Evolutionary conservation across 2,113 vertebrate genomes (phyloP).

Genomic region (Pungitius pungitius): DNA sequence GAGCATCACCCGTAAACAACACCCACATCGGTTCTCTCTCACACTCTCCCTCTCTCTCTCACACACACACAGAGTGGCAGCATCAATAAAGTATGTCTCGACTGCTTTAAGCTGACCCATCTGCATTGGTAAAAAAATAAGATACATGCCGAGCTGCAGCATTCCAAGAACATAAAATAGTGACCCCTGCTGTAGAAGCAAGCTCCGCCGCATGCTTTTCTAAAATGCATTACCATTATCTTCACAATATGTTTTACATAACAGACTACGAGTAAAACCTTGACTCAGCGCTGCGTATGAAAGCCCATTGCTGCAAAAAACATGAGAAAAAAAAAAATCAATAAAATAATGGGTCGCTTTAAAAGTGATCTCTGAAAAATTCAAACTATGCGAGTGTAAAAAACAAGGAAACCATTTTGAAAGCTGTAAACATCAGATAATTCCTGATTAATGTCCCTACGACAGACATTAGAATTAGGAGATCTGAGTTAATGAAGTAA

Average conservation of each 20-base stretch:
- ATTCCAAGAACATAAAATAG: conserved; percentile 11
- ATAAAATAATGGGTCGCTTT: not conserved
- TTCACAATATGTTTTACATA: conserved; percentile 26
- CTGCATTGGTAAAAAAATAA: conserved; percentile 21
- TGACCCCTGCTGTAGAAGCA: conserved; percentile 13
- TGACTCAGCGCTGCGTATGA: not conserved
- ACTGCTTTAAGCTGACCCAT: conserved; percentile 33
- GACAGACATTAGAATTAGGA: not conserved
- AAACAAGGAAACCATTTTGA: too few relatives aligned
- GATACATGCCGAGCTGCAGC: conserved; percentile 20
- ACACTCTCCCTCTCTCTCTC: not conserved
- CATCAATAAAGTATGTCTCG: conserved; percentile 30
- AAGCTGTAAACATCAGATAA: not conserved
- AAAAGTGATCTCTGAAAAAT: not conserved
- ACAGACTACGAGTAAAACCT: not conserved
- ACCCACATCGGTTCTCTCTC: conserved; percentile 1
- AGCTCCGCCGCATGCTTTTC: conserved; percentile 26
- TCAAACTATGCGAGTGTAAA: not conserved
- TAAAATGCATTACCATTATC: conserved; percentile 36
- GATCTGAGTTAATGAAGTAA: not conserved
- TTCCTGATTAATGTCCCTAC: not conserved
- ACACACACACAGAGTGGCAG: not conserved
- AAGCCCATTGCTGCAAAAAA: conserved; percentile 20
- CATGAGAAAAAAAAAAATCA: not conserved
- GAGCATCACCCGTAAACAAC: conserved; percentile 30